A percentile compares a stretch with the other conserved stretches of the same genome.
Conservation (phyloP, 1,140 invertebrate genomes). For the Tenebrio molitor region DNA sequence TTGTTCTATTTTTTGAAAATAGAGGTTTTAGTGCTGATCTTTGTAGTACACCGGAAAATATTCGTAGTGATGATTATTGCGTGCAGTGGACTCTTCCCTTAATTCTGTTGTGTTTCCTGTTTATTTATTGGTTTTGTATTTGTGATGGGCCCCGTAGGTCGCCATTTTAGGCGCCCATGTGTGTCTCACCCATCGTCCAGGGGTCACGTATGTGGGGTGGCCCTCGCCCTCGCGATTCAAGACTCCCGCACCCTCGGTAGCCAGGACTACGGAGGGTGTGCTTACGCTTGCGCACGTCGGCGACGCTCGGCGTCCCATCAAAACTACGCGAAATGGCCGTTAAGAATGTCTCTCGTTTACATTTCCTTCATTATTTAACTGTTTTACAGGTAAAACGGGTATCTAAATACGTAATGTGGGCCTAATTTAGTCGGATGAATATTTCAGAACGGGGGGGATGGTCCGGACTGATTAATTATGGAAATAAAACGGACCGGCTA, state of each 20-base stretch:
- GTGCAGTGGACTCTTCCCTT: too few species aligned
- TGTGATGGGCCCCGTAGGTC: too few species aligned
- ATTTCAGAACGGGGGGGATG: neutral
- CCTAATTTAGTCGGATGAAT: conserved; percentile 7
- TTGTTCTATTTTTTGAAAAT: too few species aligned
- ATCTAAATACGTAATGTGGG: conserved; percentile 24
- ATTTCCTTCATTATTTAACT: conserved; percentile 35
- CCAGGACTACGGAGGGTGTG: conserved; percentile 31
- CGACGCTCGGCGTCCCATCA: conserved; percentile 28
- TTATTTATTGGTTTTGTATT: too few species aligned
- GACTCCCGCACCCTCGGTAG: conserved; percentile 42
- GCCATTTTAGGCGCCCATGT: conserved; percentile 3
- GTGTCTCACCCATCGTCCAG: neutral
- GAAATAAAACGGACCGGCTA: conserved; percentile 29
- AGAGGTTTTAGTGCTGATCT: too few species aligned
- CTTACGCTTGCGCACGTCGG: conserved; percentile 8
- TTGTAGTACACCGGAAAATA: too few species aligned
- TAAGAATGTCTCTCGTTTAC: conserved; percentile 28
- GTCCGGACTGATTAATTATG: conserved; percentile 25
- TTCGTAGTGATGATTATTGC: too few species aligned
- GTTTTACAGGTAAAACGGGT: conserved; percentile 25
- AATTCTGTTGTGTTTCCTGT: too few species aligned
- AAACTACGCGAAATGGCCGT: conserved; percentile 40
- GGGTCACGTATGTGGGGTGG: conserved; percentile 41
- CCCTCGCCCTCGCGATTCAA: conserved; percentile 21